These are phyloP conservation scores for Pelvicachromis taeniatus DNA, from an alignment of 2,113 vertebrate species.

Conservation along the genomic window DNA sequence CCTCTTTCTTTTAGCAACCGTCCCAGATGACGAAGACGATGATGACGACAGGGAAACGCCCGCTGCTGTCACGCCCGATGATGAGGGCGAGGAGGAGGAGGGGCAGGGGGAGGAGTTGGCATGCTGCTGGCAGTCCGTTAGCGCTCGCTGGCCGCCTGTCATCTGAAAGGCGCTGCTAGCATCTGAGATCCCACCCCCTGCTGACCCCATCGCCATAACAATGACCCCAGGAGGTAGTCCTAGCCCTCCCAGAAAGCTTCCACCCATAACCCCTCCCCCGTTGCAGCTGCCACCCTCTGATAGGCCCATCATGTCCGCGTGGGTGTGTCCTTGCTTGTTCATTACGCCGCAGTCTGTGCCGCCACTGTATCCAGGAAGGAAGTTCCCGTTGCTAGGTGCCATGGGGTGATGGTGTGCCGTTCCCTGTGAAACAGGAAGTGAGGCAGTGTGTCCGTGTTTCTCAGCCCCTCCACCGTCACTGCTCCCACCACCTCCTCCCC, in stretches of 20 bases:
- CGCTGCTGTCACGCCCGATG: constrained; percentile 46
- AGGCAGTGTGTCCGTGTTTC: constrained; percentile 76
- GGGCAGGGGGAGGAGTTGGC: constrained; percentile 73
- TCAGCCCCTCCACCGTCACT: constrained; percentile 71
- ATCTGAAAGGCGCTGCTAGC: constrained; percentile 86
- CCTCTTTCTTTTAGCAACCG: constrained; percentile 87
- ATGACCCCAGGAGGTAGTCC: constrained; percentile 92
- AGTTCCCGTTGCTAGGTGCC: constrained; percentile 67
- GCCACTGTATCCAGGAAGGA: constrained; percentile 80
- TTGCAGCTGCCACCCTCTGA: constrained; percentile 75
- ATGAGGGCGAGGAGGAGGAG: constrained; percentile 66
- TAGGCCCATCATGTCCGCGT: constrained; percentile 63
- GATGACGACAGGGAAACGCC: constrained; percentile 47
- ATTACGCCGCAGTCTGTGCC: constrained; percentile 78
- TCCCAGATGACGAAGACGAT: constrained; percentile 35
- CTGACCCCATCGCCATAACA: constrained; percentile 91
- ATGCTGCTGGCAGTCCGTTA: constrained; percentile 90
- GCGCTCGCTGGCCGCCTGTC: constrained; percentile 73
- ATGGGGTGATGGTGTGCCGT: constrained; percentile 81
- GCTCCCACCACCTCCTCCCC: constrained; percentile 5
- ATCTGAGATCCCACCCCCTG: constrained; percentile 74
- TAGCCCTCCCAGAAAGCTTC: constrained; percentile 86
- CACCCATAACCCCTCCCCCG: constrained; percentile 81
- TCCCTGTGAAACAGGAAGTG: constrained; percentile 78
- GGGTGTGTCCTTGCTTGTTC: constrained; percentile 85